Percentiles rank a stretch among this genome's conserved stretches.
Conservation (phyloP, 2,797 vertebrate genomes). For the Meda fulgida region DNA sequence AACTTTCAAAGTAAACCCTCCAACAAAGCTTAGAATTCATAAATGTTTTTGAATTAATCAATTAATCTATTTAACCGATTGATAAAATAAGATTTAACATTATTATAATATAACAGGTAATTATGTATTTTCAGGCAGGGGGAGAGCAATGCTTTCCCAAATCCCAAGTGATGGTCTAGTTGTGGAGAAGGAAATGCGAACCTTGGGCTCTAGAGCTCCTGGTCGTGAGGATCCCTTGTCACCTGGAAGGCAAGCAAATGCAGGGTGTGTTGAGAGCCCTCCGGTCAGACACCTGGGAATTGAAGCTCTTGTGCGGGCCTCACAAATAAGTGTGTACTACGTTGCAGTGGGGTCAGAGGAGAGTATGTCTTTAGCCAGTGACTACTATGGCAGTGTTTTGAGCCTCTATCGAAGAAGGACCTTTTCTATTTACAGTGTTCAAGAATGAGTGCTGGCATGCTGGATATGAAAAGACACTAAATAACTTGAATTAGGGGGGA, state of each 20-base stretch:
- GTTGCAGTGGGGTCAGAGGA: slow-evolving; percentile 97
- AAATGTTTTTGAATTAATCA: not conserved
- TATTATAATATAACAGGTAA: not conserved
- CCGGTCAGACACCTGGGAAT: slow-evolving; percentile 95
- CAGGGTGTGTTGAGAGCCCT: slow-evolving; percentile 74
- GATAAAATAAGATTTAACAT: not conserved
- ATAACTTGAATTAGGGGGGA: slow-evolving; percentile 31
- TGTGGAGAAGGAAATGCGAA: slow-evolving; percentile 89
- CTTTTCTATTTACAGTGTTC: slow-evolving; percentile 83
- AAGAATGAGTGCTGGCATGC: slow-evolving; percentile 47
- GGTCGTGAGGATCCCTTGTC: slow-evolving; percentile 75
- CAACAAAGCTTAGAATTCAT: not conserved
- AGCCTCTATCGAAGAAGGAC: slow-evolving; percentile 98
- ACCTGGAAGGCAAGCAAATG: slow-evolving; percentile 78
- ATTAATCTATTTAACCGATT: not conserved
- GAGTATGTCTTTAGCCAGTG: slow-evolving; percentile 97
- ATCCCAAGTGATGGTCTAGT: slow-evolving; percentile 88
- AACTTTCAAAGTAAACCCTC: not conserved
- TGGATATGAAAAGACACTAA: slow-evolving; percentile 30
- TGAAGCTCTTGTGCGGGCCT: slow-evolving; percentile 94
- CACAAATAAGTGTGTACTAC: slow-evolving; percentile 94
- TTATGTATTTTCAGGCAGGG: slow-evolving; percentile 72
- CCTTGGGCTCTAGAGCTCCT: slow-evolving; percentile 77
- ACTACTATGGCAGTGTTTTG: slow-evolving; percentile 98
- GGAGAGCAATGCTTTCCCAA: slow-evolving; percentile 86